These are phyloP conservation scores for Ptychoptera contaminata DNA, from an alignment of 2,888 invertebrate genomes.

Conservation along the genomic window DNA sequence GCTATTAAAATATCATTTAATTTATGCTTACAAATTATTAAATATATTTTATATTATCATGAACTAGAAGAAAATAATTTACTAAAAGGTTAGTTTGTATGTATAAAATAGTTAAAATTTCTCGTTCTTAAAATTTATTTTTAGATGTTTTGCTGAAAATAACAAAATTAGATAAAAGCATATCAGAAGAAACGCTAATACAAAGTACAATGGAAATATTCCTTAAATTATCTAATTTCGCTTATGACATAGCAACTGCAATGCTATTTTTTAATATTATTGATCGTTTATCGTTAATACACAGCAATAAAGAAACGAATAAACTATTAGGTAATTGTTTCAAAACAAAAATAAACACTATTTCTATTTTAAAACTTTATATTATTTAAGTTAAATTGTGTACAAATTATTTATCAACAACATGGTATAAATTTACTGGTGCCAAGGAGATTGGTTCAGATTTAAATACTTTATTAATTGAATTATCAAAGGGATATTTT, in stretches of 20 bases:
- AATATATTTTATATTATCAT: slow-evolving; percentile 8
- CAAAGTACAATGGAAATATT: no score
- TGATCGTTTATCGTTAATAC: background rate
- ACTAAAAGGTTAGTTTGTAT: slow-evolving; percentile 8
- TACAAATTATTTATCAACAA: slow-evolving; percentile 33
- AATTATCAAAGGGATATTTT: slow-evolving; percentile 47
- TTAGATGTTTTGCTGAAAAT: no score
- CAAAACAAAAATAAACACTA: slow-evolving; percentile 9
- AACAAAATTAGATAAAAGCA: no score
- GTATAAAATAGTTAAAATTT: no score
- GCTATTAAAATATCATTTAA: slow-evolving; percentile 39
- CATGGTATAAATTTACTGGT: slow-evolving; percentile 53
- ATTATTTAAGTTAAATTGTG: background rate
- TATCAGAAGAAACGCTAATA: no score
- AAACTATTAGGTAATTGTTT: background rate
- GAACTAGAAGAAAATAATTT: background rate
- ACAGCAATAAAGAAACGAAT: background rate
- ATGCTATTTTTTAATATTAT: no score
- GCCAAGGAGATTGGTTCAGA: slow-evolving; percentile 44
- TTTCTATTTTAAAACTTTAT: no score
- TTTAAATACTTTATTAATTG: slow-evolving; percentile 46
- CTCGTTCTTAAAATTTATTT: background rate
- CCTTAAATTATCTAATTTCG: no score
- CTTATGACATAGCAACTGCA: no score
- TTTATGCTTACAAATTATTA: slow-evolving; percentile 32